phyloP scores from a whole-genome alignment of 2,113 vertebrate genomes.

The Sarotherodon lohbergeri region DNA sequence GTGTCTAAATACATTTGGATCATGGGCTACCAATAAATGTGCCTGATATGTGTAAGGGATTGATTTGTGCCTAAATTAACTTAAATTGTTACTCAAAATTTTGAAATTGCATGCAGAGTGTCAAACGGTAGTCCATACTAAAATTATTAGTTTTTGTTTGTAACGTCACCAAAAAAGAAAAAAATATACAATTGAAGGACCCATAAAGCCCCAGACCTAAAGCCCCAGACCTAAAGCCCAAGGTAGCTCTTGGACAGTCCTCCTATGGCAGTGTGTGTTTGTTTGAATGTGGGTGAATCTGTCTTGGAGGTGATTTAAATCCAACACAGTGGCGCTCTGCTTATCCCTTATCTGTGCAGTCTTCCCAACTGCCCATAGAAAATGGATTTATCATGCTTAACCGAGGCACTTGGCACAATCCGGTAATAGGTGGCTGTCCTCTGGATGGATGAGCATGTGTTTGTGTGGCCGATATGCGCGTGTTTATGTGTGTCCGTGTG shows the following conservation, averaged over 20 bases:
- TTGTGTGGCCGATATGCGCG: neutral
- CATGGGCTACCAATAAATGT: neutral
- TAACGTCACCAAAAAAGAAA: neutral
- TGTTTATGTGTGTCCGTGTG: neutral
- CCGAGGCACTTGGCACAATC: conserved; percentile 52
- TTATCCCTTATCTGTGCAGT: conserved; percentile 68
- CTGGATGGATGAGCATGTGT: conserved; percentile 45
- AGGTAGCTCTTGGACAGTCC: neutral
- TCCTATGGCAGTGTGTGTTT: neutral
- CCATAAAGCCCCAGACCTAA: neutral
- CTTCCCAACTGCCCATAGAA: conserved; percentile 61
- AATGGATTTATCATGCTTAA: conserved; percentile 66
- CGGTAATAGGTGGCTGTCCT: conserved; percentile 62
- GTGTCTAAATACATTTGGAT: conserved; percentile 7
- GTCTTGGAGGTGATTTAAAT: conserved; percentile 43
- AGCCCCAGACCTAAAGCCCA: neutral
- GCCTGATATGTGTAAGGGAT: neutral
- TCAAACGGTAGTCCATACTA: neutral
- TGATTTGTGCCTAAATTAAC: neutral
- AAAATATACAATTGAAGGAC: neutral
- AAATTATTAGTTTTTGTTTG: neutral
- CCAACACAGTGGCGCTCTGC: conserved; percentile 23
- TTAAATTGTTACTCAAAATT: neutral
- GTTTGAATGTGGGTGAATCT: conserved; percentile 4
- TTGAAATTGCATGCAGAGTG: neutral